Evolutionary conservation across 2,888 invertebrate genomes (phyloP), one percentile per base, ranked within the genome.

Genomic region (Portevinia maculata): DNA sequence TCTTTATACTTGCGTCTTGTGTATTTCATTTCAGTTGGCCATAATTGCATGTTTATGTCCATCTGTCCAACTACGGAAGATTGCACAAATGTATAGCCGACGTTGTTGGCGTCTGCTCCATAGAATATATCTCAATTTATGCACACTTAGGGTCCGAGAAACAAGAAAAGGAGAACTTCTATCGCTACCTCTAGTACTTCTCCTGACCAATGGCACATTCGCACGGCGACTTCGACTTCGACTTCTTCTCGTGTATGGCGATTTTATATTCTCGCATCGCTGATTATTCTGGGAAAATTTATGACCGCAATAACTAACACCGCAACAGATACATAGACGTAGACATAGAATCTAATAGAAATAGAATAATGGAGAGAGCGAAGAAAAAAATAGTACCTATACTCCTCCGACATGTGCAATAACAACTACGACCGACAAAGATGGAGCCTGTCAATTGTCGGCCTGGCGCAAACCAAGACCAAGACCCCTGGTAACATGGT

Each of bases 201-300:
- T 32, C 65, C 41, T 41, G 59, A 41, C 53, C 65, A 52, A n/a
- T 41, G 32, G 46, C 19, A 30, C 52, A 50, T 59, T 46, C 50
- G 32, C 39, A 19, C 19, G 8, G 32, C 44, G 44, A 53, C 24
- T 34, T 39, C 21, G 44, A 53, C 24, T 34, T 39, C 21, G 11
- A 52, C 11, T 8, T 11, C 55, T 57, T 50, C 64, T 21, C 21
- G 55, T 46, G 44, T 69, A 65, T 52, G 60, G 78, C 52, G 71
- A 78, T 67, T 83, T 62, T 83, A 67, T 67, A 67, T 78, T 73
- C 44, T 21, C 83, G 78, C 67, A 78, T 83, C 78, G 83, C 39
- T 78, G 83, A 78, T 83, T 73, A 78, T 83, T 78, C 83, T 83
- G 71, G 62, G 83, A 78, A 83, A 83, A 78, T 83, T 62, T 78